Evolutionary conservation across 2,797 vertebrate genomes (phyloP).

Genomic region (Manis crassicaudata): DNA sequence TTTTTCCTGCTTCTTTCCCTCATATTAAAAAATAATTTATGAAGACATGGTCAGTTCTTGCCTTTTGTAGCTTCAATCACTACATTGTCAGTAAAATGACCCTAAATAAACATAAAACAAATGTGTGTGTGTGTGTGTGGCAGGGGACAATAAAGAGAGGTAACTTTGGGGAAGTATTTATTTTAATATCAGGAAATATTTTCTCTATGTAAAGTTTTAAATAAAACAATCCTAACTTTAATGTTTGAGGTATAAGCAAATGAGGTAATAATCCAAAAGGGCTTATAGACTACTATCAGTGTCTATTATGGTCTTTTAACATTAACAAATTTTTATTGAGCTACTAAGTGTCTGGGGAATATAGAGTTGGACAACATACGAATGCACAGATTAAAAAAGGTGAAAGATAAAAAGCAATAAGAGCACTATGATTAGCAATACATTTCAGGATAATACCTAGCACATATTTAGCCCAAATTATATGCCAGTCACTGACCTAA

Average conservation of each 20-base stretch:
- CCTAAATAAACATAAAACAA: neutral
- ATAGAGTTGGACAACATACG: neutral
- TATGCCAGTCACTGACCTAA: neutral
- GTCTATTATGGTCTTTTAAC: neutral
- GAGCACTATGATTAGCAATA: neutral
- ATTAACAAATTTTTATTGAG: conserved; percentile 23
- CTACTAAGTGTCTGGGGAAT: neutral
- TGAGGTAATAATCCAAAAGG: neutral
- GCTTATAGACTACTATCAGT: neutral
- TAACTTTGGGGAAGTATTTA: neutral
- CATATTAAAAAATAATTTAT: neutral
- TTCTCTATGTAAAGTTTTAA: neutral
- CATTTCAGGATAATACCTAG: neutral
- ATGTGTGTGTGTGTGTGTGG: neutral
- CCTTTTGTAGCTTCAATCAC: neutral
- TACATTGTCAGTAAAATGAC: neutral
- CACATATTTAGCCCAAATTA: neutral
- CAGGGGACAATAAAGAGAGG: neutral
- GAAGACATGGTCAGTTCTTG: neutral
- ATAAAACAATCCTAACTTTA: neutral
- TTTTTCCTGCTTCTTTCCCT: neutral
- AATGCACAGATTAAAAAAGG: neutral
- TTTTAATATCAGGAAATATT: neutral
- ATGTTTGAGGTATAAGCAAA: neutral
- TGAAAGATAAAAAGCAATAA: neutral